These are phyloP conservation scores for Callitettix versicolor DNA, from an alignment of 1,140 invertebrate genomes.

Conservation along the genomic window DNA sequence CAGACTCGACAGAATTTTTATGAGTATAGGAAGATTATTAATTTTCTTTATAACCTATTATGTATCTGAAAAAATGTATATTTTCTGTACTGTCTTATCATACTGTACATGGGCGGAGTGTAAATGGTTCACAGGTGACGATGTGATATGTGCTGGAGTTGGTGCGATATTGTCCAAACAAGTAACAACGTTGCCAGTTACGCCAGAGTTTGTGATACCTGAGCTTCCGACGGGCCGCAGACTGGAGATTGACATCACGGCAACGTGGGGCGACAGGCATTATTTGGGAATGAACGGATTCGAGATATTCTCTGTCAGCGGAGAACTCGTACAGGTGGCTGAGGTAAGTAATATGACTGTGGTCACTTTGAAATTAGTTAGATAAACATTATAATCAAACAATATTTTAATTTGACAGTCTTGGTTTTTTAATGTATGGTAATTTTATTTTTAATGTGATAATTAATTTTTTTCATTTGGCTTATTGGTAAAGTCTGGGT, in stretches of 20 bases:
- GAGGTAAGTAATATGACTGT: conserved; percentile 34
- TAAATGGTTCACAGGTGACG: too few relatives aligned
- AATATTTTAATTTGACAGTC: not conserved
- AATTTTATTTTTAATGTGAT: too few relatives aligned
- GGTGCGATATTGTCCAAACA: not conserved
- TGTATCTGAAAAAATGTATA: too few relatives aligned
- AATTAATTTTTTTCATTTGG: too few relatives aligned
- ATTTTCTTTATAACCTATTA: too few relatives aligned
- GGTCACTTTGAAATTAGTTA: not conserved
- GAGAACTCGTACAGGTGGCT: conserved; percentile 42
- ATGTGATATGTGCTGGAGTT: not conserved
- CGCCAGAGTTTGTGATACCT: conserved; percentile 43
- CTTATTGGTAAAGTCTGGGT: too few relatives aligned
- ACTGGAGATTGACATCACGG: conserved; percentile 56
- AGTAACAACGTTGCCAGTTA: not conserved
- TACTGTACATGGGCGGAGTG: too few relatives aligned
- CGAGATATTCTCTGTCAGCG: conserved; percentile 58
- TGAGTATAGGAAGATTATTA: too few relatives aligned
- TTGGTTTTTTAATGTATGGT: not conserved
- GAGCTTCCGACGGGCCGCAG: conserved; percentile 57
- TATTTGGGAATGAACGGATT: conserved; percentile 72
- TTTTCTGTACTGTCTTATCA: too few relatives aligned
- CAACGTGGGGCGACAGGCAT: conserved; percentile 74
- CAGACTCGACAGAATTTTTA: too few relatives aligned
- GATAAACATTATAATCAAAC: not conserved